Conservation (phyloP, 2,888 invertebrate species). For the Hololepta plana region DNA sequence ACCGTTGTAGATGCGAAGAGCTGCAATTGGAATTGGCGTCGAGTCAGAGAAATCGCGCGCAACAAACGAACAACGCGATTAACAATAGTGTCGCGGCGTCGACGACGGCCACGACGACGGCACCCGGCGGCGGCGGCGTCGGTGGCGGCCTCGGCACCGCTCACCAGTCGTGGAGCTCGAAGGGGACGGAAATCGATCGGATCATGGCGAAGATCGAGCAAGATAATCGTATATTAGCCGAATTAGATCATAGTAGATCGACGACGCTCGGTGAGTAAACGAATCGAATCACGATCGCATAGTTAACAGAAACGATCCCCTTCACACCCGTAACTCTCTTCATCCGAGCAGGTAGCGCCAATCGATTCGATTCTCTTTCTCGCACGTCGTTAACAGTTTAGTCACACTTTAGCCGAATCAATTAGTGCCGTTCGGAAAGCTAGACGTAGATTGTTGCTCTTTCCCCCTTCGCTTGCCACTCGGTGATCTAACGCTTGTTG, state of each 20-base stretch:
- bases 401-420: too few species aligned
- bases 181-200: conserved; percentile 65
- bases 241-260: conserved; percentile 68
- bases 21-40: conserved; percentile 67
- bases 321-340: too few species aligned
- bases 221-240: conserved; percentile 74
- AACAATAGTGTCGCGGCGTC: conserved; percentile 8
- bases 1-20: conserved; percentile 53
- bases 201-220: conserved; percentile 93
- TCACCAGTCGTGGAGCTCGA: conserved; percentile 16
- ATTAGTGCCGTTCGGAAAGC: too few species aligned
- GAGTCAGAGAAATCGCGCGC: conserved; percentile 29
- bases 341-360: too few species aligned
- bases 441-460: too few species aligned
- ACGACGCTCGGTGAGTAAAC: conserved; percentile 45
- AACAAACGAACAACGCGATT: conserved; percentile 15
- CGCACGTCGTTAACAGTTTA: too few species aligned
- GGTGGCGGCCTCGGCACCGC: conserved; percentile 18
- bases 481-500: too few species aligned
- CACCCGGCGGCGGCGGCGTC: conserved; percentile 12
- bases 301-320: too few species aligned
- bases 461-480: too few species aligned
- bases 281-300: too few species aligned
- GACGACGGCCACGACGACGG: conserved; percentile 15
- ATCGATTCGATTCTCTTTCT: too few species aligned